Conservation (phyloP, 2,888 invertebrate genomes). For the Melipona bicolor region DNA sequence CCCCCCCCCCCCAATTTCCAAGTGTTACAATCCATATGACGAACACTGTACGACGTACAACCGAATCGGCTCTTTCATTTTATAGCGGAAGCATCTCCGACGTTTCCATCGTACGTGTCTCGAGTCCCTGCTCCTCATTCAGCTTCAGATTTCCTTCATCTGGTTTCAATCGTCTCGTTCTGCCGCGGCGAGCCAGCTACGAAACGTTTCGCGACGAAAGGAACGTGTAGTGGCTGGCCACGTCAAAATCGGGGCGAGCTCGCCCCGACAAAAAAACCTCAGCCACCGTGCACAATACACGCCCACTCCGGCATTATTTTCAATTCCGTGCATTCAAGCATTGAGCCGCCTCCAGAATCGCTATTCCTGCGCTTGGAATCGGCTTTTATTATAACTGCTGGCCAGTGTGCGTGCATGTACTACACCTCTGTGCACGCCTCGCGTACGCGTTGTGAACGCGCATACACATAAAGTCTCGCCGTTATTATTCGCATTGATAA, state of each 20-base stretch:
- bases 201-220: slow-evolving; percentile 43
- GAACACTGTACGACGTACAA: too few species aligned
- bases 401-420: slow-evolving; percentile 14
- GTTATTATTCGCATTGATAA: slow-evolving; percentile 77
- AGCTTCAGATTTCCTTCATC: slow-evolving; percentile 28
- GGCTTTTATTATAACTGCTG: slow-evolving; percentile 63
- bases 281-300: slow-evolving; percentile 55
- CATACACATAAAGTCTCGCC: slow-evolving; percentile 61
- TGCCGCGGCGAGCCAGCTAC: background rate
- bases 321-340: slow-evolving; percentile 70
- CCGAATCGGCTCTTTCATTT: background rate
- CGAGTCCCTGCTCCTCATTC: slow-evolving; percentile 16
- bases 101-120: slow-evolving; percentile 32
- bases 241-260: slow-evolving; percentile 54
- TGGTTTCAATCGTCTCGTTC: slow-evolving; percentile 16
- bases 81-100: background rate
- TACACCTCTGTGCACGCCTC: slow-evolving; percentile 5
- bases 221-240: slow-evolving; percentile 53
- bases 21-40: too few species aligned
- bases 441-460: slow-evolving; percentile 28
- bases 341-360: slow-evolving; percentile 64
- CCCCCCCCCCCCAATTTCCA: too few species aligned
- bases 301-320: slow-evolving; percentile 71
- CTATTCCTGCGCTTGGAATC: slow-evolving; percentile 57
- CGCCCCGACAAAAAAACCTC: slow-evolving; percentile 63